A percentile compares a stretch with the other conserved stretches of the same genome.
Conservation (phyloP, 1,140 invertebrate species). For the Aleiodes sp. region DNA sequence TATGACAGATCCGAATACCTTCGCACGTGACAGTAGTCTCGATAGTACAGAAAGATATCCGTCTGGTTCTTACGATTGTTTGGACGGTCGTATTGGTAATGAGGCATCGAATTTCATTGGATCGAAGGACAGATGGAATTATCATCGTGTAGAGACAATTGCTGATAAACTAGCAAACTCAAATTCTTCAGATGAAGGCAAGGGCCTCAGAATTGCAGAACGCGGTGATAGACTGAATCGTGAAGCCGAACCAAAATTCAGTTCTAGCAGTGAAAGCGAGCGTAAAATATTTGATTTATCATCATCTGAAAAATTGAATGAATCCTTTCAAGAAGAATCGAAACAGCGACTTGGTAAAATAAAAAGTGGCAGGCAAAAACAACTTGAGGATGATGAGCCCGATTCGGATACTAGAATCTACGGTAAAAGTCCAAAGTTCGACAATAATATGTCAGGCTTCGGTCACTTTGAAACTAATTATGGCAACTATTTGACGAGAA, state of each 20-base stretch:
- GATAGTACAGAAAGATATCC: conserved; percentile 48
- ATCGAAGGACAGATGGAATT: conserved; percentile 39
- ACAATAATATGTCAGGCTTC: conserved; percentile 53
- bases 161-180: conserved; percentile 39
- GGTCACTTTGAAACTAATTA: conserved; percentile 32
- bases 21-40: conserved; percentile 47
- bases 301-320: conserved; percentile 53
- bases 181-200: conserved; percentile 52
- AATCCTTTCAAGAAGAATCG: conserved; percentile 42
- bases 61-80: conserved; percentile 51
- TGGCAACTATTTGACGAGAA: conserved; percentile 5
- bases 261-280: conserved; percentile 56
- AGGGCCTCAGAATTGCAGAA: conserved; percentile 45
- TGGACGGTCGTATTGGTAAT: conserved; percentile 49
- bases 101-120: conserved; percentile 35
- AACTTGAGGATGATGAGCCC: conserved; percentile 56
- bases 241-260: conserved; percentile 50
- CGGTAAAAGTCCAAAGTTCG: conserved; percentile 64
- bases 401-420: conserved; percentile 58
- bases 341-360: conserved; percentile 45
- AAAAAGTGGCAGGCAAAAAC: conserved; percentile 57
- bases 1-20: conserved; percentile 45
- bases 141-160: conserved; percentile 10
- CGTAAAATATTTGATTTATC: conserved; percentile 49
- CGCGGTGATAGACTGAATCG: conserved; percentile 37